phyloP scores from a whole-genome alignment of 2,888 invertebrate species.

The Reticulitermes lucifugus region DNA sequence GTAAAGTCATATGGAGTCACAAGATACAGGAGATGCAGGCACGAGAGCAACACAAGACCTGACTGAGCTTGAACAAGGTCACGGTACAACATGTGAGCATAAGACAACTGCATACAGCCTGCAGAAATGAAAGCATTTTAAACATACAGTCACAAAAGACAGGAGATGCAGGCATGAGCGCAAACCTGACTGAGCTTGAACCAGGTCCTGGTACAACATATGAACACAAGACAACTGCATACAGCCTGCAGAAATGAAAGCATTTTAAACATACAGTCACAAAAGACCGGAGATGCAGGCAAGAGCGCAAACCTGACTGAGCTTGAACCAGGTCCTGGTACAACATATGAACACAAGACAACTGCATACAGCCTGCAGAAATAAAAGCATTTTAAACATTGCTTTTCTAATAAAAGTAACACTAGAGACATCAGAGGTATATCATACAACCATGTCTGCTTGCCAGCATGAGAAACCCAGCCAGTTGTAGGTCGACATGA shows the following conservation, averaged over 20 bases:
- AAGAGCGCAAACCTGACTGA: conserved; percentile 78
- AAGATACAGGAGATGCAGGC: conserved; percentile 88
- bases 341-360: conserved; percentile 77
- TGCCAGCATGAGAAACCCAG: too few relatives aligned
- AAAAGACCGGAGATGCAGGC: conserved; percentile 88
- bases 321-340: conserved; percentile 80
- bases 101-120: conserved; percentile 84
- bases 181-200: conserved; percentile 77
- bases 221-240: conserved; percentile 80
- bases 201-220: conserved; percentile 80
- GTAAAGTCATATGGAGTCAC: conserved; percentile 82
- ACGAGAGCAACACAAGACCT: conserved; percentile 81
- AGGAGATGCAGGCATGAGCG: conserved; percentile 86
- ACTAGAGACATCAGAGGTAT: too few relatives aligned
- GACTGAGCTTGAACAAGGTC: conserved; percentile 81
- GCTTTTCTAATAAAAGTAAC: too few relatives aligned
- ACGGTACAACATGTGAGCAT: conserved; percentile 76
- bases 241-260: conserved; percentile 70
- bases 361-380: conserved; percentile 81
- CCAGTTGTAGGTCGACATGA: too few relatives aligned
- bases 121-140: conserved; percentile 53
- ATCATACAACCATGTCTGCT: too few relatives aligned
- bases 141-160: conserved; percentile 77
- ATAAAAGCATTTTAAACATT: too few relatives aligned
- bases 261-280: conserved; percentile 67